A percentile compares a stretch with the other conserved stretches of the same genome.
phyloP scores from a whole-genome alignment of 2,113 vertebrate genomes.

The Pantherophis guttatus region DNA sequence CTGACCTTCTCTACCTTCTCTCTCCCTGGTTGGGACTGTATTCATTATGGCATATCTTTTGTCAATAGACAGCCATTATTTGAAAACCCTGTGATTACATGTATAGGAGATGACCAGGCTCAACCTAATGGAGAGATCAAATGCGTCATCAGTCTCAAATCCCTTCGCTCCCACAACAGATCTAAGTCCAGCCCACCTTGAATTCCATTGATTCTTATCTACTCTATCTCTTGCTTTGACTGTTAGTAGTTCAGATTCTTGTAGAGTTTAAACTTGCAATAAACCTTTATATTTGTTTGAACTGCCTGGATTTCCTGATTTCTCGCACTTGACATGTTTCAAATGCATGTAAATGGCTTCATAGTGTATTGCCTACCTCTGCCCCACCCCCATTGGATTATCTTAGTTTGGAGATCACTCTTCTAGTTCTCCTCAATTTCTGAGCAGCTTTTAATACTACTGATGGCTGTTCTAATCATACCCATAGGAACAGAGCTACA shows the following conservation, averaged over 20 bases:
- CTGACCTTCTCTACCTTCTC: background rate
- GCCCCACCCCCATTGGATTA: background rate
- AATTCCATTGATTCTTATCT: background rate
- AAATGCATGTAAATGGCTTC: background rate
- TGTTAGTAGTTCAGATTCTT: background rate
- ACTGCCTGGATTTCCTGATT: background rate
- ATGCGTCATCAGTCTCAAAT: background rate
- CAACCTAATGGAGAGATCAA: background rate
- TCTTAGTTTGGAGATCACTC: background rate
- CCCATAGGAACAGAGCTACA: background rate
- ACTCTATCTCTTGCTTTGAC: background rate
- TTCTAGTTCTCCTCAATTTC: background rate
- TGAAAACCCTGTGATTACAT: background rate
- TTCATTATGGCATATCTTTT: background rate
- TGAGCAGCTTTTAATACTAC: background rate
- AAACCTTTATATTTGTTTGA: background rate
- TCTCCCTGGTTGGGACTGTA: background rate
- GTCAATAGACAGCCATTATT: background rate
- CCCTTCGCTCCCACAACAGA: background rate
- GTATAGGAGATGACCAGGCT: background rate
- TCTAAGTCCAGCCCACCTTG: background rate
- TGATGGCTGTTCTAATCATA: background rate
- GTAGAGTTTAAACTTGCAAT: background rate
- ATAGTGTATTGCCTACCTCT: background rate
- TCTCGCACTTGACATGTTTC: background rate